phyloP scores from a whole-genome alignment of 2,113 vertebrate species.

The Nesogale talazaci region DNA sequence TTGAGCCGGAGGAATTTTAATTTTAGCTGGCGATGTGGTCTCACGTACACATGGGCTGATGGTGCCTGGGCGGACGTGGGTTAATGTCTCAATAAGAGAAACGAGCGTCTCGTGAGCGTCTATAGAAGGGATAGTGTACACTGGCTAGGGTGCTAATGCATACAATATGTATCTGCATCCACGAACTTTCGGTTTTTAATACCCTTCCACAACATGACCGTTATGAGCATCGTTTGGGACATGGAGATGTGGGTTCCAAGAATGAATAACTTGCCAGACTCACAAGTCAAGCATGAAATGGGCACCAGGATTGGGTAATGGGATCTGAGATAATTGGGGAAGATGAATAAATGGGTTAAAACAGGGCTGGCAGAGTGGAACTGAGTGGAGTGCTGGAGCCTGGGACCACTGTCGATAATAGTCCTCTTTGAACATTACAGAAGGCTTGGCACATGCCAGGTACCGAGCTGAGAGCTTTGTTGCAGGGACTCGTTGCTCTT shows the following conservation, averaged over 20 bases:
- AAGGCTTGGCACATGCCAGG: background rate
- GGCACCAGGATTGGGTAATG: conserved; percentile 40
- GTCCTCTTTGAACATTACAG: background rate
- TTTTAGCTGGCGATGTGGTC: conserved; percentile 54
- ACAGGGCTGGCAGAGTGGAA: background rate
- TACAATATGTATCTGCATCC: background rate
- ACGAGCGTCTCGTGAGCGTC: background rate
- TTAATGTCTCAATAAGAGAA: conserved; percentile 26
- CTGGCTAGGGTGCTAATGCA: background rate
- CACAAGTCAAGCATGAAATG: conserved; percentile 63
- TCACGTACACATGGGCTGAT: conserved; percentile 25
- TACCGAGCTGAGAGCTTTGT: background rate
- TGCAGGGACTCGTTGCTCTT: background rate
- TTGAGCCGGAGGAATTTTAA: conserved; percentile 48
- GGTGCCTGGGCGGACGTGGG: conserved; percentile 27
- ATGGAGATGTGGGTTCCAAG: conserved; percentile 1
- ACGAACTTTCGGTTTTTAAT: conserved; percentile 49
- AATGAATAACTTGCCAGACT: conserved; percentile 48
- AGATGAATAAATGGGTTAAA: conserved; percentile 66
- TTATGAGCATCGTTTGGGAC: conserved; percentile 42
- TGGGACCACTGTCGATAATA: background rate
- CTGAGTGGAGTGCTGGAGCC: background rate
- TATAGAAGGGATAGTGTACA: background rate
- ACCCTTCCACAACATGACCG: conserved; percentile 57
- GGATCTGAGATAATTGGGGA: conserved; percentile 43